Evolutionary conservation across 2,888 invertebrate genomes (phyloP).

Genomic region (Geotrupes spiniger): DNA sequence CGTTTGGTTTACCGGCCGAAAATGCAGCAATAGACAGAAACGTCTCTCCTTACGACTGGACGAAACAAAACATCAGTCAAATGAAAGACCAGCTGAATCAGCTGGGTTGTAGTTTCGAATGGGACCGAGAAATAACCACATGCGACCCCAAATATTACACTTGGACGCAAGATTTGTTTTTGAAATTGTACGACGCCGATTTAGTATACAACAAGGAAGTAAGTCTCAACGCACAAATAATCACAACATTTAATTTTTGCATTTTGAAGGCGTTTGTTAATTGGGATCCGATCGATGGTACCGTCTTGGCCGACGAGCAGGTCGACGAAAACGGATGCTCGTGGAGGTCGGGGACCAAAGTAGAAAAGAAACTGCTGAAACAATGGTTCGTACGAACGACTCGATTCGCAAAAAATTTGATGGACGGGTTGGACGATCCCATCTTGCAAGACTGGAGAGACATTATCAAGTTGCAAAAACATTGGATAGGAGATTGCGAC

Average conservation of each 20-base stretch:
- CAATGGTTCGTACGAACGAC: conserved; percentile 97
- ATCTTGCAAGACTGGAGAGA: conserved; percentile 76
- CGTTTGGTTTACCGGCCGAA: conserved; percentile 98
- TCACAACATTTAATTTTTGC: no score
- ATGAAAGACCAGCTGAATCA: conserved; percentile 78
- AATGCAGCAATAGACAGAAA: conserved; percentile 92
- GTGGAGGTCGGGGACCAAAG: conserved; percentile 95
- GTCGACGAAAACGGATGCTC: conserved; percentile 87
- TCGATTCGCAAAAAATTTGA: conserved; percentile 68
- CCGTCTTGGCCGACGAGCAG: conserved; percentile 97
- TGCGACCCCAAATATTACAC: conserved; percentile 85
- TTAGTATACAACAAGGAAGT: conserved; percentile 85
- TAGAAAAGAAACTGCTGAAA: conserved; percentile 80
- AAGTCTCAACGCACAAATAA: no score
- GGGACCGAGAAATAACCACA: conserved; percentile 86
- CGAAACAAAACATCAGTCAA: conserved; percentile 72
- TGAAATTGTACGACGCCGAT: conserved; percentile 80
- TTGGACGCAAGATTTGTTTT: conserved; percentile 96
- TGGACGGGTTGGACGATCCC: conserved; percentile 69
- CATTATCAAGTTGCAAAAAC: conserved; percentile 77
- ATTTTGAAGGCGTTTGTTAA: conserved; percentile 75
- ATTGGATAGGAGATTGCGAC: conserved; percentile 88
- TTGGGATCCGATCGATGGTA: conserved; percentile 98
- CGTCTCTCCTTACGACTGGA: conserved; percentile 84
- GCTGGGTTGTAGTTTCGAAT: conserved; percentile 87